Conservation (phyloP, 2,888 invertebrate genomes). For the Acronicta aceris region DNA sequence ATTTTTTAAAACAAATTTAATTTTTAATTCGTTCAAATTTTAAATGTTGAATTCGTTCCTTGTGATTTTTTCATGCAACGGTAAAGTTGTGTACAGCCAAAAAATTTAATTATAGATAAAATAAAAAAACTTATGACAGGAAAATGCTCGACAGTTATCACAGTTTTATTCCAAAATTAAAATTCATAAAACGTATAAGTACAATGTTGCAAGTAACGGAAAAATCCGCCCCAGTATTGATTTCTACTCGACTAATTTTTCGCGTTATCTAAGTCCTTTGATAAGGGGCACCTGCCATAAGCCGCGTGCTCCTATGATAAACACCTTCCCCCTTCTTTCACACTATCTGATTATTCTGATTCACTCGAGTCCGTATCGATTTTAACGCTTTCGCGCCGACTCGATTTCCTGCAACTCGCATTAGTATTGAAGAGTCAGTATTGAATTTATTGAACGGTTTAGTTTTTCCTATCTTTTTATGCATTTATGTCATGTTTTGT, state of each 20-base stretch:
- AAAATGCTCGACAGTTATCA: too few species aligned
- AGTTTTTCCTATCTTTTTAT: background rate
- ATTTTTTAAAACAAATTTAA: too few species aligned
- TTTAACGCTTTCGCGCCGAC: slow-evolving; percentile 45
- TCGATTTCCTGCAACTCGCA: slow-evolving; percentile 1
- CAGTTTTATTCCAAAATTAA: too few species aligned
- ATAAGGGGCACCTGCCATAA: slow-evolving; percentile 79
- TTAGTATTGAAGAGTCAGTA: slow-evolving; percentile 1
- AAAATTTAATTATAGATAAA: too few species aligned
- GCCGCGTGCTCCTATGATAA: slow-evolving; percentile 76
- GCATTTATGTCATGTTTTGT: too few species aligned
- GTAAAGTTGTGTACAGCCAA: too few species aligned
- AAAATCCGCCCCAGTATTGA: slow-evolving; percentile 77
- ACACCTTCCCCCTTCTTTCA: slow-evolving; percentile 76
- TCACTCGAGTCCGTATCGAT: slow-evolving; percentile 53
- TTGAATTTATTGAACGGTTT: background rate
- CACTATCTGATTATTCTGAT: slow-evolving; percentile 67
- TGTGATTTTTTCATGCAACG: too few species aligned
- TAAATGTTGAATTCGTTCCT: too few species aligned
- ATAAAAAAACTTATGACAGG: too few species aligned
- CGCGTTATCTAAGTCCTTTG: slow-evolving; percentile 78
- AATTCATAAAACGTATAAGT: slow-evolving; percentile 10
- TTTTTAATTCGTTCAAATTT: too few species aligned
- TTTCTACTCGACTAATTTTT: slow-evolving; percentile 80
- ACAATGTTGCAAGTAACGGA: slow-evolving; percentile 57